phyloP scores from a whole-genome alignment of 2,797 vertebrate species.

The Notolabrus celidotus region DNA sequence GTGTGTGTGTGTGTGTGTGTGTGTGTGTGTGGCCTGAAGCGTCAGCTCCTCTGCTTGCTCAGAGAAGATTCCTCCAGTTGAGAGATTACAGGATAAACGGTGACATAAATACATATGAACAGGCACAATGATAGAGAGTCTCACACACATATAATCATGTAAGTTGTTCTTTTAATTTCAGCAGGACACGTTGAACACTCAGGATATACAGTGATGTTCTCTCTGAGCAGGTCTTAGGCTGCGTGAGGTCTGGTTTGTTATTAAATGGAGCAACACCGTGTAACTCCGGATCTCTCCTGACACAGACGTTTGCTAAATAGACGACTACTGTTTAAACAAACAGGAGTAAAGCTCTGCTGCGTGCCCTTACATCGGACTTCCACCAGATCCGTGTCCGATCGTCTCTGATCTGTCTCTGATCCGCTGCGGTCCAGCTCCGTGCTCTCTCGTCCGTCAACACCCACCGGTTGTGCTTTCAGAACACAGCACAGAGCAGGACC shows the following conservation, averaged over 20 bases:
- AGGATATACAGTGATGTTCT: neutral
- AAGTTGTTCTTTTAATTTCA: neutral
- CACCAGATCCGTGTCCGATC: too few species aligned
- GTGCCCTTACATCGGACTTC: too few species aligned
- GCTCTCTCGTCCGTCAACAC: too few species aligned
- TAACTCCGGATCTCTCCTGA: too few species aligned
- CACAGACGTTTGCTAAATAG: too few species aligned
- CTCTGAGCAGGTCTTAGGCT: neutral
- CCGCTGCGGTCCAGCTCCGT: too few species aligned
- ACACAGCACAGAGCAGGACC: too few species aligned
- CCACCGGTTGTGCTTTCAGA: too few species aligned
- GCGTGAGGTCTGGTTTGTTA: neutral
- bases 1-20: constrained; percentile 69
- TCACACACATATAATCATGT: neutral
- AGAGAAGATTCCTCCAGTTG: neutral
- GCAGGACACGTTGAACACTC: too few species aligned
- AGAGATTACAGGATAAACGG: neutral
- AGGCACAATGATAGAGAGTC: neutral
- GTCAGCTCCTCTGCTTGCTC: constrained; percentile 1
- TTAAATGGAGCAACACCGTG: neutral
- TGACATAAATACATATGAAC: constrained; percentile 1
- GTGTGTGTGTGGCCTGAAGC: constrained; percentile 75
- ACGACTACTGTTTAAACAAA: too few species aligned
- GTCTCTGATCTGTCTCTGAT: too few species aligned
- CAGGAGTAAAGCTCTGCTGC: too few species aligned